Base-by-base conservation (phyloP, 2,113 vertebrate genomes). In the Rhinoptilus africanus region DNA sequence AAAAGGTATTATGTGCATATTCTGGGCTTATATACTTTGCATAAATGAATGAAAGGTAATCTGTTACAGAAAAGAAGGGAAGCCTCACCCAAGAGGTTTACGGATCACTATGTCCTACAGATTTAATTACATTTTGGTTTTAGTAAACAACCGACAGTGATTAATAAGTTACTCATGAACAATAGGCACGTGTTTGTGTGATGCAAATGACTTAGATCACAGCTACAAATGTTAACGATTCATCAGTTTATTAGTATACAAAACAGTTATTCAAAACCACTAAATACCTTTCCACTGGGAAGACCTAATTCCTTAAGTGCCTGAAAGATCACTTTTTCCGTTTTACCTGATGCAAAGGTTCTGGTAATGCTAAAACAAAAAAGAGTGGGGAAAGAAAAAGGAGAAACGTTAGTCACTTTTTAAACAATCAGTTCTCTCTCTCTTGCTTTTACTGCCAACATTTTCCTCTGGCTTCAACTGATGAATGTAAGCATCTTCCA, bases 281-380 rank as follows among this genome's bases (percentile, higher is more conserved):
- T 57, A 73, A 94, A 94, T 98, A 99, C 99, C 99, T 99, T 99
- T 98, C 99, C 99, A 85, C 99, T 99, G 41, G 99, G 99, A 95
- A 99, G 98, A 87, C 99, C 99, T 76, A 99, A 98, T 94, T 99
- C 99, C 97, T 99, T 99, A 92, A 99, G 98, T 18, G 99, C 99
- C 98, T 99, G 99, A 96, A 99, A 99, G 96, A 99, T 99, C 89
- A 99, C 99, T 96, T 99, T 99, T 98, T 99, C 99, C 20, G 99
- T 99, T 98, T 99, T 99, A 77, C 99, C 99, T 18, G 99, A 99
- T 20, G 99, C 99, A 98, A 99, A 99, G 8, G 99, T 99, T 97
- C 99, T 98, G 67, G 99, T 99, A 95, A 99, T 99, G 95, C 99
- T 99, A 91, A 35, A 91, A 85, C 12, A 92, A 85, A 88, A 48